phyloP scores from a whole-genome alignment of 2,797 vertebrate species.

The Scarus forsteni region DNA sequence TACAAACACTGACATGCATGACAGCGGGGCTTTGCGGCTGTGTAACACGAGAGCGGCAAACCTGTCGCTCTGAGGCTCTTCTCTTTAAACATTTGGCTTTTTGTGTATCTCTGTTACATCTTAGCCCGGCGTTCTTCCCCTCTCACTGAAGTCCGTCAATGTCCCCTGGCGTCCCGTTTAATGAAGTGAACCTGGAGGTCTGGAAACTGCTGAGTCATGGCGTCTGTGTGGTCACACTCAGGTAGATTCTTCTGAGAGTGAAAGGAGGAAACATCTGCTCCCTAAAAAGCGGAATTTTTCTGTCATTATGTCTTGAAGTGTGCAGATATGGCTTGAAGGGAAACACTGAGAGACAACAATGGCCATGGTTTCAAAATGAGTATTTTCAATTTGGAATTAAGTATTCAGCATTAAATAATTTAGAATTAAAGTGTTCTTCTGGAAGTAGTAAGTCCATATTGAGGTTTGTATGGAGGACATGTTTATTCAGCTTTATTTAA shows the following conservation, averaged over 20 bases:
- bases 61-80: conserved; percentile 24
- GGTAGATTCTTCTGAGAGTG: conserved; percentile 59
- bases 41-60: conserved; percentile 49
- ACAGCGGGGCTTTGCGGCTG: conserved; percentile 36
- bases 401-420: too few species aligned
- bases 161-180: conserved; percentile 56
- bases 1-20: conserved; percentile 55
- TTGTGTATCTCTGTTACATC: conserved; percentile 40
- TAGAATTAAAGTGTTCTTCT: too few species aligned
- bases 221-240: conserved; percentile 58
- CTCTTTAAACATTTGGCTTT: conserved; percentile 2
- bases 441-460: too few species aligned
- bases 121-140: conserved; percentile 47
- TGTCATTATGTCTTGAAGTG: conserved; percentile 52
- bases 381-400: too few species aligned
- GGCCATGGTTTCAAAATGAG: too few species aligned
- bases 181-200: conserved; percentile 50
- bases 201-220: conserved; percentile 51
- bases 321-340: conserved; percentile 34
- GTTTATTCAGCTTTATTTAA: too few species aligned
- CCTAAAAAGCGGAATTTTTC: conserved; percentile 31
- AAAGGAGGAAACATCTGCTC: conserved; percentile 63
- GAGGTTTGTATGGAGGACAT: too few species aligned
- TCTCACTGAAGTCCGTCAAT: conserved; percentile 35
- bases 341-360: conserved; percentile 29